Conservation (phyloP, 2,888 invertebrate genomes). For the Lepidonotus clava region DNA sequence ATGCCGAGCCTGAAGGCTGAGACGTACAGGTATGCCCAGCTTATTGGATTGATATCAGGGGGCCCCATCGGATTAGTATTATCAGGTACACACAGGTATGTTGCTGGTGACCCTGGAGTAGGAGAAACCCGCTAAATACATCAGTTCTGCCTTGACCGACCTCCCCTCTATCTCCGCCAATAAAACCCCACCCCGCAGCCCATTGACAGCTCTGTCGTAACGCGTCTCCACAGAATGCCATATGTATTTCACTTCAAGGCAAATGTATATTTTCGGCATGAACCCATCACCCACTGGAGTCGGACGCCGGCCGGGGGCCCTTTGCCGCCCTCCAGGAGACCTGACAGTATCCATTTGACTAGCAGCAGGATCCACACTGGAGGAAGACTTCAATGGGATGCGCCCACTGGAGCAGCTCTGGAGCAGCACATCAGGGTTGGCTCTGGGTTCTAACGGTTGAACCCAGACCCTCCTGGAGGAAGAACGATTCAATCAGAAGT, state of each 20-base stretch:
- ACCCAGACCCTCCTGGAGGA: not conserved
- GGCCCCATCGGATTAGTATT: too few relatives aligned
- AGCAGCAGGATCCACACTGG: not conserved
- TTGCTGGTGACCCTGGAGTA: too few relatives aligned
- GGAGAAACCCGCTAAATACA: not conserved
- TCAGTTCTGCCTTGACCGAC: too few relatives aligned
- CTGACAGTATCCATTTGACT: conserved; percentile 1
- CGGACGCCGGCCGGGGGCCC: not conserved
- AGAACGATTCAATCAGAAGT: conserved; percentile 2
- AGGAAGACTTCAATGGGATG: not conserved
- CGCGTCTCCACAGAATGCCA: too few relatives aligned
- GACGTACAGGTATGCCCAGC: too few relatives aligned
- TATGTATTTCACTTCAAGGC: too few relatives aligned
- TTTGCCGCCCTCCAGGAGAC: not conserved
- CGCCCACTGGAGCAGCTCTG: too few relatives aligned
- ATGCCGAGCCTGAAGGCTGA: too few relatives aligned
- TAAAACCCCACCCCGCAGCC: not conserved
- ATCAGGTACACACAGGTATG: too few relatives aligned
- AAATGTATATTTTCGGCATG: not conserved
- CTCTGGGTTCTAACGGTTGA: too few relatives aligned
- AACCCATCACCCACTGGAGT: not conserved
- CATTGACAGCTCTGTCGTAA: not conserved
- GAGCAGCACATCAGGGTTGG: too few relatives aligned
- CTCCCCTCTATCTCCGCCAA: not conserved
- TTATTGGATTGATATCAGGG: too few relatives aligned